Base-by-base conservation (phyloP, 2,113 vertebrate genomes). In the Rhabdornis inornatus region DNA sequence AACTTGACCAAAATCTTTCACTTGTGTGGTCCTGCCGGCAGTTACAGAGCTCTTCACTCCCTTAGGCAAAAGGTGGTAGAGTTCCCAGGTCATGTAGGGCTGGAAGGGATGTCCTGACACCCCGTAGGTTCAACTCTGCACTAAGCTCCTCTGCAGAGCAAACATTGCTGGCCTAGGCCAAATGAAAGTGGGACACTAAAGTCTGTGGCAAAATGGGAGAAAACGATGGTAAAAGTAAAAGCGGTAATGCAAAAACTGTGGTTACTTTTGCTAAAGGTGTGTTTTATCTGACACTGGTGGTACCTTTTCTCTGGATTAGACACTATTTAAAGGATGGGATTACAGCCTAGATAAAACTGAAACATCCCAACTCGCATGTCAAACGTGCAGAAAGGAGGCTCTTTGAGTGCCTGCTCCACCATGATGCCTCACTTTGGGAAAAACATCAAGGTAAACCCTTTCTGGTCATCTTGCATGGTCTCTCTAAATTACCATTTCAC, bases 231-330 rank as follows among this genome's bases (percentile, higher is more conserved):
- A 94, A 74, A 93, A 79, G 9, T 57, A 76, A 92, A 83, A 44
- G 10, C 17, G 30, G 4, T 14, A 57, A 35, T 50, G 59, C 9
- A 80, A 92, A 86, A 42, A 37, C 9, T 7, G 22, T 37, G 30
- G 10, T 63, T 85, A 64, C 13, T 92, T 71, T 91, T 63, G 64
- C 83, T 52, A n/a, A n/a, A 60, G 47, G 39, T 53, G 10, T 44
- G 39, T 89, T 95, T 96, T 92, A 70, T 61, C 71, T 96, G 78
- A 89, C 55, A 55, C 33, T 39, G 37, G 14, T 35, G 35, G 76
- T 91, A 87, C 35, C 68, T 95, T 95, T 87, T 63, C 19, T 39
- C 39, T 55, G 44, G 68, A 86, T 81, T 92, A 65, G 40, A 50
- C 9, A 61, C 59, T 82, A 20, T 37, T 69, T 85, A 72, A 20